Percentiles rank a stretch among this genome's conserved stretches.
phyloP scores from a whole-genome alignment of 35 echinoderm and acorn worm species.

The Apostichopus japonicus region DNA sequence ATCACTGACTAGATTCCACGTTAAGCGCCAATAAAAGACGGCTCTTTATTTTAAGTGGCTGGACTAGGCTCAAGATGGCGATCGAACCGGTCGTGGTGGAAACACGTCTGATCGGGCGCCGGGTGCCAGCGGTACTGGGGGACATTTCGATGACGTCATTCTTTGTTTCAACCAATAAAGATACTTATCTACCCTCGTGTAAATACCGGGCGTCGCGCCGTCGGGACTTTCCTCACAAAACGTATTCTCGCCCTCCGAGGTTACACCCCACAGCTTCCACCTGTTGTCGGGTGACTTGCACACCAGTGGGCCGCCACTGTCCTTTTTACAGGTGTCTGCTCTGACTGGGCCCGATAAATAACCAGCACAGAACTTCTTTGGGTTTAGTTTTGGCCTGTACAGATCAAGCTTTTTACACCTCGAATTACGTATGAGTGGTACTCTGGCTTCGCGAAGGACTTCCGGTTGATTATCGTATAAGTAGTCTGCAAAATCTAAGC shows the following conservation, averaged over 20 bases:
- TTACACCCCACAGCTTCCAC: conserved; percentile 87
- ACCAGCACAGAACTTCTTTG: conserved; percentile 81
- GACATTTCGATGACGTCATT: conserved; percentile 63
- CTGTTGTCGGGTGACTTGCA: conserved; percentile 54
- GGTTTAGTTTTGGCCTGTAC: conserved; percentile 69
- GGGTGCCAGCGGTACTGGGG: background rate
- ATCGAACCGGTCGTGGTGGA: background rate
- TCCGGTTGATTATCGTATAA: conserved; percentile 50
- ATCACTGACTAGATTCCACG: background rate
- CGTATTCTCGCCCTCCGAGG: conserved; percentile 77
- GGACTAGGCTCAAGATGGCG: conserved; percentile 26
- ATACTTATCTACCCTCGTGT: conserved; percentile 82
- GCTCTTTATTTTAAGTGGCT: background rate
- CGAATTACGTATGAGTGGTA: conserved; percentile 65
- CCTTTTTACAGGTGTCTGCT: conserved; percentile 82
- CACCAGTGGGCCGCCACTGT: conserved; percentile 84
- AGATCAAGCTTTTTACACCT: conserved; percentile 61
- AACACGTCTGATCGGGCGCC: conserved; percentile 14
- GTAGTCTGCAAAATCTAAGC: conserved; percentile 55
- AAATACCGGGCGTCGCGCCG: conserved; percentile 65
- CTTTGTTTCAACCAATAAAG: conserved; percentile 79
- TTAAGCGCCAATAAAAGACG: background rate
- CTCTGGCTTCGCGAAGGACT: conserved; percentile 61
- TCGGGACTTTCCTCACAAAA: conserved; percentile 66
- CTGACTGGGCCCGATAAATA: background rate